Evolutionary conservation across 2,797 vertebrate species (phyloP), one percentile per base, ranked within the genome.

Genomic region (Lacerta bilineata): DNA sequence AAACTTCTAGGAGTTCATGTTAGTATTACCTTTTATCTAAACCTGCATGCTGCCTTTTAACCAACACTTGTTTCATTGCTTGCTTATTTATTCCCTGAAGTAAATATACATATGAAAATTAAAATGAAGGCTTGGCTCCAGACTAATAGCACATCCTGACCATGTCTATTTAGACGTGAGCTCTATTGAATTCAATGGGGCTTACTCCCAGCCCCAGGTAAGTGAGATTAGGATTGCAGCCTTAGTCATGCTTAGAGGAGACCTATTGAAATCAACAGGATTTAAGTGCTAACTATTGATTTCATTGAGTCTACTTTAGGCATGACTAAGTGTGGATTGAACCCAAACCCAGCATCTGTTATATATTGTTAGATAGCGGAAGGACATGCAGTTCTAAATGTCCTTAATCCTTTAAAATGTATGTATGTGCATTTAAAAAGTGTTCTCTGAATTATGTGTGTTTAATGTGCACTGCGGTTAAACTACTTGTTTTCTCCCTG

Each of bases 401-500:
- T 86, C 43, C 74, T 55, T 85, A 95, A 86, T 90, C 85, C 95
- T 92, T 84, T 93, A 88, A 91, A 92, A 86, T 92, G 87, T 43
- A 88, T 91, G 90, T 43, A 18, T 92, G 69, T 94, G 76, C 91
- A 89, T 93, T 92, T 83, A 78, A 87, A 91, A 88, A 93, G 87
- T 92, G 90, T 96, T 96, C 93, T 93, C 94, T 95, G 93, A 96
- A 96, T 93, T 96, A 96, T 95, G 94, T 96, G 81, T 96, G 96
- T 97, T 96, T 93, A 95, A 95, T 94, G 95, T 96, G 95, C 93
- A 94, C 95, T 96, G 93, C 95, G 90, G 91, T 96, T 96, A 97
- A 96, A 97, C 89, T 75, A 93, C 97, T 96, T 97, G 97, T 97
- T 97, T 96, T 96, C 95, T 96, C 95, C 96, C 95, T 97, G 96